A percentile compares a stretch with the other conserved stretches of the same genome.
Evolutionary conservation across 2,797 vertebrate genomes (phyloP).

Genomic region (Babyrousa celebensis): DNA sequence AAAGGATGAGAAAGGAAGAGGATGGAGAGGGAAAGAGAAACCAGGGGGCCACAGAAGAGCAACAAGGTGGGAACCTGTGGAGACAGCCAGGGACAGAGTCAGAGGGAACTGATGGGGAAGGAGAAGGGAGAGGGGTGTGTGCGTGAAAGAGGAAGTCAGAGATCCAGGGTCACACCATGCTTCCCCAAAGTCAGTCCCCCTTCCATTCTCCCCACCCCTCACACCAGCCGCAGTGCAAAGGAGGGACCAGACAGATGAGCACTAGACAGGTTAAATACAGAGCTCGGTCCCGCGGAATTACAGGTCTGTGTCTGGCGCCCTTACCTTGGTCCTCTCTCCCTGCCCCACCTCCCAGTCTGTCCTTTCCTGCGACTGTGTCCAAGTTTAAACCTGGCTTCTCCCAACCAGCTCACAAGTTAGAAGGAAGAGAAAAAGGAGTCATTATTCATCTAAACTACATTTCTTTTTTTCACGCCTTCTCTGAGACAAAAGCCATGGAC

Average conservation of each 20-base stretch:
- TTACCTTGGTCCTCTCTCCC: background rate
- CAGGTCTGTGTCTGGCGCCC: accelerated
- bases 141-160: background rate
- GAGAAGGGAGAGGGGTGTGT: no score
- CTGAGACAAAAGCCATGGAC: background rate
- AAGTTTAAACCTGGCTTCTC: background rate
- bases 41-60: slow-evolving; percentile 63
- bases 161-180: background rate
- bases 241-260: background rate
- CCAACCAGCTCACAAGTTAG: accelerated
- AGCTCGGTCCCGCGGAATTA: accelerated
- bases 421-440: background rate
- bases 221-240: background rate
- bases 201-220: background rate
- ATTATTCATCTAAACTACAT: background rate
- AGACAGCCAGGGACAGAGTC: slow-evolving; percentile 18
- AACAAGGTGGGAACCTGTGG: slow-evolving; percentile 82
- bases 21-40: slow-evolving; percentile 71
- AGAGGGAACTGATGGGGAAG: slow-evolving; percentile 62
- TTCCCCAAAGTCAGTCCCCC: accelerated
- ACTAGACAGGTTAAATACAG: accelerated
- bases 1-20: background rate
- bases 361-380: background rate
- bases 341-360: accelerated
- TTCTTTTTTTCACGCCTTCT: background rate